These are phyloP conservation scores for Acrossocheilus wenchowensis DNA, from an alignment of 2,797 vertebrate species.

Conservation along the genomic window DNA sequence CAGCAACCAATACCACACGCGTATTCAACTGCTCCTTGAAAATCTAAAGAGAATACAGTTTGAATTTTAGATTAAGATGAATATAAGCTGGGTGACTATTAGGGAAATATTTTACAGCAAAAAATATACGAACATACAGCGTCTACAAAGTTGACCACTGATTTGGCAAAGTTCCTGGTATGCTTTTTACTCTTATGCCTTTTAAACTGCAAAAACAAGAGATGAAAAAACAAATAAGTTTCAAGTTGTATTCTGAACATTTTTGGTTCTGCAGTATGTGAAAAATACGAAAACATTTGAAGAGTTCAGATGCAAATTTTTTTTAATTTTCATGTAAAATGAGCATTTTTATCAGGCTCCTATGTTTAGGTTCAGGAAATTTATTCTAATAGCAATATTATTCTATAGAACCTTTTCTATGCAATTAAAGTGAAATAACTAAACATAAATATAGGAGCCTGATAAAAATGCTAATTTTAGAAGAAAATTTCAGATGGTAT, in stretches of 20 bases:
- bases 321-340: too few species aligned
- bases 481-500: too few species aligned
- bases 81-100: conserved; percentile 35
- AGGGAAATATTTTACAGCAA: background rate
- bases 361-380: too few species aligned
- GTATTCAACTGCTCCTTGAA: conserved; percentile 90
- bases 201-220: conserved; percentile 77
- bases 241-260: background rate
- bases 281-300: background rate
- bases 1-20: conserved; percentile 85
- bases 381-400: too few species aligned
- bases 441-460: too few species aligned
- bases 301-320: too few species aligned
- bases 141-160: conserved; percentile 88
- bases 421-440: too few species aligned
- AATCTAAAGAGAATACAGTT: conserved; percentile 72
- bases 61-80: background rate
- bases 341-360: too few species aligned
- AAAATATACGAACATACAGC: conserved; percentile 78
- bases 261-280: background rate
- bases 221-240: background rate
- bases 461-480: too few species aligned
- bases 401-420: too few species aligned
- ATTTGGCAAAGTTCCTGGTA: conserved; percentile 87
- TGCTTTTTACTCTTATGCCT: conserved; percentile 83